phyloP scores from a whole-genome alignment of 2,888 invertebrate species.

The Lapara coniferarum region DNA sequence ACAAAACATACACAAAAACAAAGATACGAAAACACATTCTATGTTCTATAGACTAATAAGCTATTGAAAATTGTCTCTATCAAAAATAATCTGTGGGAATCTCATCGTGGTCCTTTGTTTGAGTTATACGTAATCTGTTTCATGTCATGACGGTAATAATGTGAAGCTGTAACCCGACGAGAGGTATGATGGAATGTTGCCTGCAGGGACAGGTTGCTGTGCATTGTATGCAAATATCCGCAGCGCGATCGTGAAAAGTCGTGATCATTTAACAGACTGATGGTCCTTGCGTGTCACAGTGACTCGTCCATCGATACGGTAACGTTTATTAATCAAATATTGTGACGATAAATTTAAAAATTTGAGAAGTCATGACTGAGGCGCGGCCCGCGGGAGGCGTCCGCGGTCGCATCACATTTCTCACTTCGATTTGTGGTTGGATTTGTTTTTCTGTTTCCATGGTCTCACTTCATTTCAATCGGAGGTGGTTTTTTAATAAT shows the following conservation, averaged over 20 bases:
- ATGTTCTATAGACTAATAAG: not conserved
- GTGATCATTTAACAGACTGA: conserved; percentile 72
- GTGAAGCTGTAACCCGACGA: conserved; percentile 30
- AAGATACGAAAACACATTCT: too few relatives aligned
- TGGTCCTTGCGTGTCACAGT: conserved; percentile 53
- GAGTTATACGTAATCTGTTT: conserved; percentile 6
- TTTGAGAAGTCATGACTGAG: conserved; percentile 45
- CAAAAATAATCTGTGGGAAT: not conserved
- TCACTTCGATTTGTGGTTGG: conserved; percentile 78
- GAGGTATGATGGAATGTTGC: conserved; percentile 59
- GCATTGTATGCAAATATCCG: conserved; percentile 76
- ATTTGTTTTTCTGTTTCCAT: conserved; percentile 71
- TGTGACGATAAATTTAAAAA: conserved; percentile 60
- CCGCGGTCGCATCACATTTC: conserved; percentile 74
- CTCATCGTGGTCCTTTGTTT: not conserved
- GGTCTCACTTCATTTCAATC: conserved; percentile 76
- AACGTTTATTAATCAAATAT: conserved; percentile 67
- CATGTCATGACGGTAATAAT: conserved; percentile 39
- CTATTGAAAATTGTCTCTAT: not conserved
- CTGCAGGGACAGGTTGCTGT: conserved; percentile 48
- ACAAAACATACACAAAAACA: not conserved
- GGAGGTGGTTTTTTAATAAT: conserved; percentile 69
- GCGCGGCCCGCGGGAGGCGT: conserved; percentile 58
- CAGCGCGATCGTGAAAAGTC: conserved; percentile 58
- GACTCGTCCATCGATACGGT: conserved; percentile 66